phyloP scores from a whole-genome alignment of 1,140 invertebrate species.

The Acromyrmex echinatior region DNA sequence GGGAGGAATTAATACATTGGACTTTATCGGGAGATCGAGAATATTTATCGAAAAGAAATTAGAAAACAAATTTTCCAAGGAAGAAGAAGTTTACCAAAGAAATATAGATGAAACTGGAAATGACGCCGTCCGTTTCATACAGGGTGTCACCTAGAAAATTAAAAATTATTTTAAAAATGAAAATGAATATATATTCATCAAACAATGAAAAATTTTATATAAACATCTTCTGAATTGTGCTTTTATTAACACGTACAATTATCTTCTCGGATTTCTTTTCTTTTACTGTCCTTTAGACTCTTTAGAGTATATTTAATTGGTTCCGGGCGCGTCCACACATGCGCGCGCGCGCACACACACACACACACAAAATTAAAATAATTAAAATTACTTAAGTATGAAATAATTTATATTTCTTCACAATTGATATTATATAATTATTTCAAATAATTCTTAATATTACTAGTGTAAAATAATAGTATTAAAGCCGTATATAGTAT shows the following conservation, averaged over 20 bases:
- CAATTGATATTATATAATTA: conserved; percentile 14
- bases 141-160: conserved; percentile 46
- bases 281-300: background rate
- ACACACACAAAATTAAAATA: background rate
- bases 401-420: conserved; percentile 2
- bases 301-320: background rate
- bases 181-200: conserved; percentile 24
- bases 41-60: conserved; percentile 7
- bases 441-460: conserved; percentile 32
- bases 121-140: conserved; percentile 58
- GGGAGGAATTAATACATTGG: conserved; percentile 2
- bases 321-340: background rate
- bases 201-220: conserved; percentile 3
- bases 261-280: background rate
- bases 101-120: conserved; percentile 19
- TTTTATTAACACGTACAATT: background rate
- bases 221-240: background rate
- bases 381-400: background rate
- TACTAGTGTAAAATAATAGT: conserved; percentile 1
- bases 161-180: conserved; percentile 14
- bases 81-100: conserved; percentile 6
- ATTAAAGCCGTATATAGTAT: conserved; percentile 26
- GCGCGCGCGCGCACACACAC: no score
- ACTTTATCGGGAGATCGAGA: background rate
- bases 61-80: background rate